Conservation (phyloP, 2,797 vertebrate species). For the Mustela erminea region DNA sequence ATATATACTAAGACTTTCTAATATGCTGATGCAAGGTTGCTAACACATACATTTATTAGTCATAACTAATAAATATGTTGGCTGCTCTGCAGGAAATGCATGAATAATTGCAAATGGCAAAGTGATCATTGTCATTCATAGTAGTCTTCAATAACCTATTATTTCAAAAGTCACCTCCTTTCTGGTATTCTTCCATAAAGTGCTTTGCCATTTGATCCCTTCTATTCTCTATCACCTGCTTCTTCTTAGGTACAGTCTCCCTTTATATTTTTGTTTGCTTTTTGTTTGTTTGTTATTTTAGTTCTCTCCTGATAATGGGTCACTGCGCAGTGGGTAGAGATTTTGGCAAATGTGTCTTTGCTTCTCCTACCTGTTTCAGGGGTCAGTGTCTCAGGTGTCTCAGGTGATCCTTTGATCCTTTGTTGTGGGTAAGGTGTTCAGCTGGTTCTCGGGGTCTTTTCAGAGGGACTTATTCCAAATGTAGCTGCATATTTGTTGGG, state of each 20-base stretch:
- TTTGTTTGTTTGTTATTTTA: neutral
- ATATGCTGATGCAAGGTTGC: neutral
- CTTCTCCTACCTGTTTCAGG: neutral
- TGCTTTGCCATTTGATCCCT: neutral
- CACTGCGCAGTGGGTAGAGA: neutral
- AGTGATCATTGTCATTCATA: neutral
- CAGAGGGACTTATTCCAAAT: neutral
- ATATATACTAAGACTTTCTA: neutral
- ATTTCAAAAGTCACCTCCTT: neutral
- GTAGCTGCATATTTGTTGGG: neutral
- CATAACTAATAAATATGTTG: neutral
- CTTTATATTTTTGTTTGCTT: neutral
- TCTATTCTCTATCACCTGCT: neutral
- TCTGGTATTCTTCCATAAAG: neutral
- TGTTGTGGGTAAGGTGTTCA: neutral
- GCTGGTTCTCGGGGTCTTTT: neutral
- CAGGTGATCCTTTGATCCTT: neutral
- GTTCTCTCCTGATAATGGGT: neutral
- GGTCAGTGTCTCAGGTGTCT: neutral
- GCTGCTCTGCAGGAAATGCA: neutral
- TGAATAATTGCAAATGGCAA: conserved; percentile 35
- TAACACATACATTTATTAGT: neutral
- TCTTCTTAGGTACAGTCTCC: neutral
- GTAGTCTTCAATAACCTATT: neutral
- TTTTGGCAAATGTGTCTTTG: neutral